Base-by-base conservation (phyloP, 2,888 invertebrate genomes). In the Spodoptera exigua region DNA sequence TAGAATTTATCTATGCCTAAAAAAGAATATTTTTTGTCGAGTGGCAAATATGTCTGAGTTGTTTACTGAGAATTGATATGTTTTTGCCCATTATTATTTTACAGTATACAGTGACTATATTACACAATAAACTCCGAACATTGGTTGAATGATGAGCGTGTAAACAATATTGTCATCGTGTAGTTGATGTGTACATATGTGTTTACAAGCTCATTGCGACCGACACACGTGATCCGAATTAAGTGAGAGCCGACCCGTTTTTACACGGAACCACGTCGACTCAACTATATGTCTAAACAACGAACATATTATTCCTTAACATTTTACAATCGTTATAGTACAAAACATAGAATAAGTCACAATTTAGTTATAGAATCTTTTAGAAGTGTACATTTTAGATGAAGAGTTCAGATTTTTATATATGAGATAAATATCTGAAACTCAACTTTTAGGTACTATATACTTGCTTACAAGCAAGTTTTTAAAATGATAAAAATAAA, bases 161-260 rank as follows among this genome's bases (percentile, higher is more conserved):
- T 48, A 37, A 51, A 67, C 66, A 70, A 65, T 78, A 82, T 77
- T 80, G 79, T 78, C 71, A 74, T 67, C 69, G 74, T 62, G 70
- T 76, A 72, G 73, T 69, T 66, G 62, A 72, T 58, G 76, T 70
- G 61, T 74, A 75, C 70, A 74, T 68, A 78, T 81, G 80, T 86
- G 88, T 86, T 87, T 84, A 83, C 84, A 80, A 75, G 81, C 81
- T 84, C 85, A 83, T 86, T 83, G 84, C 80, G 80, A 70, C 72
- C 74, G 74, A 60, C 61, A 74, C 70, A 82, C 82, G 90, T 90
- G 89, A 85, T 83, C 74, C 67, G 90, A 88, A 89, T 90, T 85
- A 86, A 85, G 78, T 81, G 77, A 72, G 67, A 69, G 73, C 70
- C 68, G 70, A 70, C 71, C 72, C 72, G 82, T 88, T 89, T 87